These are phyloP conservation scores for Helicolenus hilgendorfi DNA, from an alignment of 2,797 vertebrate genomes.

Conservation along the genomic window DNA sequence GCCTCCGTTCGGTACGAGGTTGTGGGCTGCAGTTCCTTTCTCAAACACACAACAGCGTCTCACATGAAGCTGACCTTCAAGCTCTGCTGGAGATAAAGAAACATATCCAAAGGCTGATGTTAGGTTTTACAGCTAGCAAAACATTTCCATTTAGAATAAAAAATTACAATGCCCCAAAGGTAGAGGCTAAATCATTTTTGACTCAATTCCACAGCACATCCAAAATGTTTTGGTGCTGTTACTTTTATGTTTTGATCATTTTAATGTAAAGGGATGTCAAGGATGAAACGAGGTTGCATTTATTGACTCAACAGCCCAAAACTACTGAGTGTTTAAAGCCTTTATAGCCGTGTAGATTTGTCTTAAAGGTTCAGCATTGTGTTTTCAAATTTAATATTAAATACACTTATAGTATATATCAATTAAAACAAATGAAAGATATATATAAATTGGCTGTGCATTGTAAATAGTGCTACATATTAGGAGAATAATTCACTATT, in stretches of 20 bases:
- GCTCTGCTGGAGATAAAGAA: neutral
- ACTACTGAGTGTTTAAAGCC: neutral
- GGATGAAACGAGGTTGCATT: neutral
- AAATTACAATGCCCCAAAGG: constrained; percentile 1
- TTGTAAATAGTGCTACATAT: neutral
- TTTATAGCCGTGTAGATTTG: neutral
- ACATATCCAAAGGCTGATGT: neutral
- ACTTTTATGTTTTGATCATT: neutral
- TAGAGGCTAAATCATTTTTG: neutral
- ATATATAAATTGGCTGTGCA: neutral
- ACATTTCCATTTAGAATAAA: neutral
- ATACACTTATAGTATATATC: no score
- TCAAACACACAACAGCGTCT: neutral
- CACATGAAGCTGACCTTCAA: neutral
- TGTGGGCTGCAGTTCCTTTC: neutral
- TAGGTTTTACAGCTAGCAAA: neutral
- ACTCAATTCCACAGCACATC: neutral
- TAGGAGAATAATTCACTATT: neutral
- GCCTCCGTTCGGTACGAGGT: neutral
- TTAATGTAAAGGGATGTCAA: neutral
- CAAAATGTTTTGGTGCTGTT: neutral
- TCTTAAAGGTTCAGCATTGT: neutral
- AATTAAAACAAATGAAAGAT: no score
- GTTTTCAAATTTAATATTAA: no score
- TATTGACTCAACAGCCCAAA: neutral